Evolutionary conservation across 2,888 invertebrate species (phyloP).

Genomic region (Tachina grossa): DNA sequence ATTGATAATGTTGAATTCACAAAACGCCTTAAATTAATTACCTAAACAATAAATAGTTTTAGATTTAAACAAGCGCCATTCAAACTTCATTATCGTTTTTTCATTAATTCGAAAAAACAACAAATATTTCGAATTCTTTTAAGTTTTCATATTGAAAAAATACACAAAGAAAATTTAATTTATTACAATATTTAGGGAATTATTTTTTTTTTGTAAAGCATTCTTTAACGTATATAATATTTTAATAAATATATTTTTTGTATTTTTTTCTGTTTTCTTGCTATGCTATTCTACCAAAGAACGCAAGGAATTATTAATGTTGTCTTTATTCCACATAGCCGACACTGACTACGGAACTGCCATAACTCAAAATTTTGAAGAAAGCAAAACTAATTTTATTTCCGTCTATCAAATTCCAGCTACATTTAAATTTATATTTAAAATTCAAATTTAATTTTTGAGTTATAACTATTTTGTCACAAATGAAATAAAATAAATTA

Average conservation of each 20-base stretch:
- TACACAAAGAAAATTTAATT: not conserved
- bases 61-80: no score
- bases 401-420: no score
- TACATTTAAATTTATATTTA: not conserved
- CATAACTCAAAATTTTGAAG: not conserved
- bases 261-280: not conserved
- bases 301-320: not conserved
- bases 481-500: constrained; percentile 6
- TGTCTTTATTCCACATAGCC: not conserved
- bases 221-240: not conserved
- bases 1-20: no score
- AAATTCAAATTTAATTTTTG: not conserved
- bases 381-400: not conserved
- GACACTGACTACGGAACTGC: not conserved
- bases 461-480: not conserved
- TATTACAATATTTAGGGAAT: not conserved
- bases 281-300: not conserved
- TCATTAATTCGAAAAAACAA: no score
- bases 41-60: no score
- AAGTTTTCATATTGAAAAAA: not conserved
- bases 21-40: no score
- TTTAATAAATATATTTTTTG: not conserved
- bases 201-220: not conserved
- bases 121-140: not conserved
- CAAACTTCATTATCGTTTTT: no score